Evolutionary conservation across 1,140 invertebrate genomes (phyloP).

Genomic region (Drosophila lacteicornis): DNA sequence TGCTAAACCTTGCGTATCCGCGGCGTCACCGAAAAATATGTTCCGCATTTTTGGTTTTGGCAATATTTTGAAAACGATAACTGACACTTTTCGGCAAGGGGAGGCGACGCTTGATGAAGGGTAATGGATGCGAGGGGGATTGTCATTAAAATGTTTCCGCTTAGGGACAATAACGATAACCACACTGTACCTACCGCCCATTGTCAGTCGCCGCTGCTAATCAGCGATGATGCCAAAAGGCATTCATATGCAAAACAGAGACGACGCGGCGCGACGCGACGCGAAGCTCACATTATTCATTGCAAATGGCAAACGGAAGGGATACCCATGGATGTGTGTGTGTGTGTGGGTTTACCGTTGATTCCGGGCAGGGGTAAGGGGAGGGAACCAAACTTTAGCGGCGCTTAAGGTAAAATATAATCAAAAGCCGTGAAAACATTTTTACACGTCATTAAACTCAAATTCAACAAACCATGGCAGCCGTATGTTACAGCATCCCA

Average conservation of each 20-base stretch:
- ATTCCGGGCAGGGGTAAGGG: neutral
- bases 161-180: slow-evolving; percentile 20
- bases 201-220: slow-evolving; percentile 77
- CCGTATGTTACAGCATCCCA: slow-evolving; percentile 72
- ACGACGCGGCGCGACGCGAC: slow-evolving; percentile 6
- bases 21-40: slow-evolving; percentile 23
- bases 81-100: slow-evolving; percentile 49
- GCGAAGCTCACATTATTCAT: slow-evolving; percentile 69
- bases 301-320: slow-evolving; percentile 80
- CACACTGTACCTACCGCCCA: slow-evolving; percentile 31
- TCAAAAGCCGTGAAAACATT: slow-evolving; percentile 84
- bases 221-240: slow-evolving; percentile 71
- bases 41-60: slow-evolving; percentile 36
- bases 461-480: slow-evolving; percentile 80
- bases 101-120: neutral
- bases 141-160: slow-evolving; percentile 81
- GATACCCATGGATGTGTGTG: slow-evolving; percentile 45
- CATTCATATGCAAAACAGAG: slow-evolving; percentile 79
- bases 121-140: slow-evolving; percentile 29
- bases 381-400: slow-evolving; percentile 61
- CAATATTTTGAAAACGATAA: slow-evolving; percentile 80
- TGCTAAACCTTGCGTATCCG: slow-evolving; percentile 59
- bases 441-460: slow-evolving; percentile 84
- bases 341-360: slow-evolving; percentile 11
- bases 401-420: slow-evolving; percentile 82